Base-by-base conservation (phyloP, 2,888 invertebrate genomes). In the Papilio elwesi region DNA sequence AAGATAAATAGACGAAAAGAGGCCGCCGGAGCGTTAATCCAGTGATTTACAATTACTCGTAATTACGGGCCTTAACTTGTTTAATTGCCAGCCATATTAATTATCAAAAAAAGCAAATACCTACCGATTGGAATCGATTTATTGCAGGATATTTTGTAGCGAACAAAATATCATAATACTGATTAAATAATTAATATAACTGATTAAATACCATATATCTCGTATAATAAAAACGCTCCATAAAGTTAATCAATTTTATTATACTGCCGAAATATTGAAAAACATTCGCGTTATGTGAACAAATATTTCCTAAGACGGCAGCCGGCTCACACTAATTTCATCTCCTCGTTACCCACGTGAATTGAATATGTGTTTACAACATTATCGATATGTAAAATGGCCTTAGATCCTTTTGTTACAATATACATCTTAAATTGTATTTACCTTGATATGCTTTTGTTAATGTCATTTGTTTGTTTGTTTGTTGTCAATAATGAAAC, bases 21-120 rank as follows among this genome's bases (percentile, higher is more conserved):
- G 16, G 68, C 71, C 73, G 74, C 68, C 70, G 13, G n/a, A 86
- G 78, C 76, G 78, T 85, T 91, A 91, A 93, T 92, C 93, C 87
- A 81, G 77, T 90, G 89, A 92, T 91, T 91, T 92, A 92, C 90
- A 91, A 90, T 90, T 90, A 89, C 80, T 82, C 82, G 86, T 91
- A 91, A 91, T 91, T 91, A 91, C 82, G 80, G 82, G 83, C 80
- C 83, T 85, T 82, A 85, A 79, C 77, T 76, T 77, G 78, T 78
- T 87, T 91, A 91, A 92, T 91, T 91, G 91, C 85, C 83, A 82
- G 85, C 87, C 85, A 90, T 91, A 91, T 91, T 92, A 93, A 93
- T 93, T 93, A 92, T 91, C 92, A 85, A 86, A 83, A 83, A 85
- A 84, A 83, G 79, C 83, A 84, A 84, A 84, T 86, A 84, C 78